These are phyloP conservation scores for Okamejei kenojei DNA, from an alignment of 2,797 vertebrate genomes.

Conservation along the genomic window DNA sequence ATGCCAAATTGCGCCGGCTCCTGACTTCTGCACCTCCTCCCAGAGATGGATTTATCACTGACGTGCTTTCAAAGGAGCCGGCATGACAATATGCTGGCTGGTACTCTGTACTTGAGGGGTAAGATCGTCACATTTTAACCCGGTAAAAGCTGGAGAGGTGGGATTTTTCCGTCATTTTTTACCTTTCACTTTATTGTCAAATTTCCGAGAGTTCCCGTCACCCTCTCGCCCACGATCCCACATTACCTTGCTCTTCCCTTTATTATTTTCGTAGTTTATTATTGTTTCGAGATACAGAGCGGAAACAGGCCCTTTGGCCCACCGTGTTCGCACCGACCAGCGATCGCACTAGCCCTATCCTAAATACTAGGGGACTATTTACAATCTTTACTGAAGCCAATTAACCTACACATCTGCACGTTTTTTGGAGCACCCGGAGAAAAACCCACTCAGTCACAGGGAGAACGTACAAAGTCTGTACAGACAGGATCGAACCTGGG, in stretches of 20 bases:
- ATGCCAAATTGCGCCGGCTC: neutral
- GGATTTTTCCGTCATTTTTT: neutral
- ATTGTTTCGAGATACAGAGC: too few species aligned
- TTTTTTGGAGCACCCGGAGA: too few species aligned
- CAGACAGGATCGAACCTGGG: too few species aligned
- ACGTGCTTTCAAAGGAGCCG: neutral
- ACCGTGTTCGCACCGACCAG: too few species aligned
- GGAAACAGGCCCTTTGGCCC: too few species aligned
- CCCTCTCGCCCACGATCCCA: neutral
- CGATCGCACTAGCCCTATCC: too few species aligned
- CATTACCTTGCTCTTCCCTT: neutral
- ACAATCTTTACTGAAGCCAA: too few species aligned
- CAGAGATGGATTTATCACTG: slow-evolving; percentile 31
- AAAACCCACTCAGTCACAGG: too few species aligned
- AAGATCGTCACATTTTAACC: neutral
- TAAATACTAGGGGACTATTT: too few species aligned
- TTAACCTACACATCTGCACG: too few species aligned
- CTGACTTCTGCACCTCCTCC: slow-evolving; percentile 17
- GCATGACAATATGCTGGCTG: slow-evolving; percentile 20
- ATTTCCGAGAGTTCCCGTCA: neutral
- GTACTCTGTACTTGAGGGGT: neutral
- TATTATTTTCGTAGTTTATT: too few species aligned
- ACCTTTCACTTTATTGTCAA: neutral
- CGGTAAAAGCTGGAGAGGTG: neutral
- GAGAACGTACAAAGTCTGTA: too few species aligned